Evolutionary conservation across 2,797 vertebrate species (phyloP), one percentile per base, ranked within the genome.

Genomic region (Pyrocephalus nanus): DNA sequence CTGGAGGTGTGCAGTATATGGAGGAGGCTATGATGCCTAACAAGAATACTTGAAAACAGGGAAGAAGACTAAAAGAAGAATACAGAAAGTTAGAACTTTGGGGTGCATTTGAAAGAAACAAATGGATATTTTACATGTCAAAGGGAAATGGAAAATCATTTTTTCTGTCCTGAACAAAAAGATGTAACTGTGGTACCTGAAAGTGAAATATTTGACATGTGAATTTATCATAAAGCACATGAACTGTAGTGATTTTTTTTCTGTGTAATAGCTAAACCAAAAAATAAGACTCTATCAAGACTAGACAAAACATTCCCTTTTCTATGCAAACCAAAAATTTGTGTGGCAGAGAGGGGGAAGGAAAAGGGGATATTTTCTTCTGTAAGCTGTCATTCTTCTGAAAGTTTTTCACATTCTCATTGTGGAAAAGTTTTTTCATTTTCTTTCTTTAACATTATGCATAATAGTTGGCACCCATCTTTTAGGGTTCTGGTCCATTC

Each of bases 321-420:
- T 92, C 95, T 97, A 88, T 97, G 96, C 96, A 98, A 96, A 96
- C 86, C 71, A 92, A 93, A 96, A 95, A 3, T 62, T 70, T 57
- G 30, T 57, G 16, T 70, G 58, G 29, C 60, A 79, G 67, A 57
- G 9, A 84, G 21, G 26, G 26, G 38, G 40, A 78, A 43, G 4
- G 38, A 75, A 86, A 89, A 72, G 77, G 66, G 40, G 50, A 80
- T 96, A 12, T 86, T 95, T 93, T 93, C 15, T 71, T 72, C 36
- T 78, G 20, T 80, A 88, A 91, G n/a, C 43, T 88, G n/a, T 14
- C 27, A 25, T 8, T 82, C 10, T 83, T 83, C 2, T 84, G 32
- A n/a, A 75, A 34, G 5, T 43, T 90, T 88, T 86, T 80, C 19
- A 45, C 11, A 15, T 69, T 71, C 34, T 61, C 34, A 10, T 27